Evolutionary conservation across 2,888 invertebrate genomes (phyloP), one percentile per base, ranked within the genome.

Genomic region (Pterostichus niger): DNA sequence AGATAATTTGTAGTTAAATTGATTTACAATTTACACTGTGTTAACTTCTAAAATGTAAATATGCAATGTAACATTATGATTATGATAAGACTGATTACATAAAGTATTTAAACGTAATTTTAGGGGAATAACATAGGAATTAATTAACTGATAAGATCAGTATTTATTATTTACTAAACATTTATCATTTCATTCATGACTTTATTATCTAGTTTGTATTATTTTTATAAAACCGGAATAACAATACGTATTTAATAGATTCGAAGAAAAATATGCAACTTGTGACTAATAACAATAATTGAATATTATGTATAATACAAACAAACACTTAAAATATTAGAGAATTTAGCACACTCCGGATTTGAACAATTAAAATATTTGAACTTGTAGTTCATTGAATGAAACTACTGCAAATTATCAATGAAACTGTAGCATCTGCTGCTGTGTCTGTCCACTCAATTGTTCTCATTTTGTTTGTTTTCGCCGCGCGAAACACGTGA

Each of bases 401-500:
- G 13, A 49, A 10, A 10, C 49, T 11, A 11, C n/a, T n/a, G 13
- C 49, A 49, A 49, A 64, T n/a, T 64, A 64, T 35, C 13, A 64
- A 64, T 64, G 64, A 64, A 64, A 64, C 49, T 15, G 10, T 64
- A 64, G 24, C 75, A 75, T 49, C 64, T 64, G 64, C 31, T 75
- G 52, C 24, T 49, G 24, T 15, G 7, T 52, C 33, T 75, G 52
- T 10, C 64, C 75, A 49, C 31, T 75, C 52, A 75, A 75, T 75
- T 75, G 75, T 52, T 17, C 49, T 49, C 31, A 13, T 33, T 46
- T 46, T 75, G 75, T 75, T 64, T 64, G 75, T 75, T 75, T 73
- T 75, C 33, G 75, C 75, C 75, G 75, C 64, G 64, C n/a, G 49
- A 49, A 64, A 33, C 75, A 75, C 33, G 75, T 75, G 75, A 75